phyloP scores from a whole-genome alignment of 2,888 invertebrate species.

The Mystacides longicornis region DNA sequence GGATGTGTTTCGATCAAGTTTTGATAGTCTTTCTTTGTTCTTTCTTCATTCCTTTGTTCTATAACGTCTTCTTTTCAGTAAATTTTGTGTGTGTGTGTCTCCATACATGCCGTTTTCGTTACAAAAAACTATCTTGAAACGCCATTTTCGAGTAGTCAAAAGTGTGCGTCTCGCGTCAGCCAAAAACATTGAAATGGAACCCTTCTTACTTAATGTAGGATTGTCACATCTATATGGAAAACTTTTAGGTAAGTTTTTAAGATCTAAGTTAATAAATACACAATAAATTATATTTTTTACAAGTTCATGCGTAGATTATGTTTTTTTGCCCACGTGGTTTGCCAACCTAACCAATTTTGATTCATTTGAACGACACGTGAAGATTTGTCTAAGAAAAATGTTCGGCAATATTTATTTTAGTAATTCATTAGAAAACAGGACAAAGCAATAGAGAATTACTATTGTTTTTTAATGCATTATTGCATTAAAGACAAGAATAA shows the following conservation, averaged over 20 bases:
- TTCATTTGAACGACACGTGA: neutral
- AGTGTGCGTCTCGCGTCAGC: neutral
- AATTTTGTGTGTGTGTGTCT: neutral
- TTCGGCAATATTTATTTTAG: no score
- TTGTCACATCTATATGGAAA: neutral
- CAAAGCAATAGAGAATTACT: no score
- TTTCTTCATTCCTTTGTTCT: no score
- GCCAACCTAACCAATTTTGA: neutral
- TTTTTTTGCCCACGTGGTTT: neutral
- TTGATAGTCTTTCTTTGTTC: no score
- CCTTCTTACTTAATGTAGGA: neutral
- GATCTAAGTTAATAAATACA: neutral
- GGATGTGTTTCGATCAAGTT: no score
- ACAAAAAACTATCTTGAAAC: neutral
- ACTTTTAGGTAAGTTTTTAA: neutral
- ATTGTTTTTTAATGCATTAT: no score
- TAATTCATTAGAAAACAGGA: no score
- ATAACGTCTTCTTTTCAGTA: no score
- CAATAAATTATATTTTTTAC: neutral
- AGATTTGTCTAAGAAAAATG: neutral
- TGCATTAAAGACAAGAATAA: no score
- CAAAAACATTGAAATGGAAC: neutral
- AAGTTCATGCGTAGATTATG: neutral
- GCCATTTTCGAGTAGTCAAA: neutral
- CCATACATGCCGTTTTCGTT: neutral